These are phyloP conservation scores for Eurystomus gularis DNA, from an alignment of 2,113 vertebrate genomes.

Conservation along the genomic window DNA sequence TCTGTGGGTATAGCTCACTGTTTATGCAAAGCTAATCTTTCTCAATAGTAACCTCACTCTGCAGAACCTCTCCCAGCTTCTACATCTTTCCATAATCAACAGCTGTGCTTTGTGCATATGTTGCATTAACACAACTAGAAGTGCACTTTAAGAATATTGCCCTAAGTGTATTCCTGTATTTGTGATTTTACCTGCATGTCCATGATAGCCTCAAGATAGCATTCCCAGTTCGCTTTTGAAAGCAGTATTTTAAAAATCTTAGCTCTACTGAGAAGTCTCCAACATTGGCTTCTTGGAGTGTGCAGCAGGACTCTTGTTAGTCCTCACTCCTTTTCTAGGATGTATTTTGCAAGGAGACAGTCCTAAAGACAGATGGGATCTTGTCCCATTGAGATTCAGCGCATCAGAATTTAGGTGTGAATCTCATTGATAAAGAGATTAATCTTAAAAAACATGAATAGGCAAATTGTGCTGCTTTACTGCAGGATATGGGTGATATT, in stretches of 20 bases:
- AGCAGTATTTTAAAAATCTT: neutral
- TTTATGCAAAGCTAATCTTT: neutral
- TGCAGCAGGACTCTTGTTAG: neutral
- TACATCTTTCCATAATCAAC: neutral
- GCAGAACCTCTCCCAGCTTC: neutral
- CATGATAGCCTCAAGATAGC: neutral
- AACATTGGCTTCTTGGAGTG: accelerated
- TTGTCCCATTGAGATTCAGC: neutral
- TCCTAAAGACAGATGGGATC: neutral
- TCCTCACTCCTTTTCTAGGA: neutral
- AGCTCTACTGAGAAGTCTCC: neutral
- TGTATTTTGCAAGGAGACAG: neutral
- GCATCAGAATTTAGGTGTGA: neutral
- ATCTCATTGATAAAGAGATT: neutral
- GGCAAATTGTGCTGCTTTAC: neutral
- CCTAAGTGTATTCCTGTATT: neutral
- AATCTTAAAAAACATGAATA: neutral
- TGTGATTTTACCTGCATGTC: neutral
- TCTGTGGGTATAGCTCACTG: neutral
- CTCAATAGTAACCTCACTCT: neutral
- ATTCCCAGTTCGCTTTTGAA: neutral
- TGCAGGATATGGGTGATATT: neutral
- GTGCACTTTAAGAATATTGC: neutral
- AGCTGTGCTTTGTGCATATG: neutral
- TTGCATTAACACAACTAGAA: neutral